A percentile compares a stretch with the other conserved stretches of the same genome.
Evolutionary conservation across 2,888 invertebrate genomes (phyloP).

Genomic region (Chrysopilus asiliformis): DNA sequence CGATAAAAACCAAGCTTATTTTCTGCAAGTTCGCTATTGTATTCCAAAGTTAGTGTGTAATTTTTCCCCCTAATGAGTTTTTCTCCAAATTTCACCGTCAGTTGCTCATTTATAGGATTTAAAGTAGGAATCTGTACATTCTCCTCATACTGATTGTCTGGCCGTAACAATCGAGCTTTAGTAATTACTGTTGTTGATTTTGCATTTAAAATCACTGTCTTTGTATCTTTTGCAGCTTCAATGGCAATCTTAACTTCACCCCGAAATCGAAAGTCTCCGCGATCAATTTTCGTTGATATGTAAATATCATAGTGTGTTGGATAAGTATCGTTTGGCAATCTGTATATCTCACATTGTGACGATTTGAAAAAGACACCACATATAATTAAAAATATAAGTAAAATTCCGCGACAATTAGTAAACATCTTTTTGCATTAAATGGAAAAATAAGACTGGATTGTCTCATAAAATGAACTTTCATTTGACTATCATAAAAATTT

Average conservation of each 20-base stretch:
- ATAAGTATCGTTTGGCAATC: no score
- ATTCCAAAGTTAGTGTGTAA: conserved; percentile 40
- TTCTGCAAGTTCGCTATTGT: conserved; percentile 40
- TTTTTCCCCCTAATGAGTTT: conserved; percentile 12
- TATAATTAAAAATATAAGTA: no score
- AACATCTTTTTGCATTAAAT: no score
- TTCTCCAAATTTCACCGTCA: conserved; percentile 1
- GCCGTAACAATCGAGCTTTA: not conserved
- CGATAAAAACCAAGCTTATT: conserved; percentile 49
- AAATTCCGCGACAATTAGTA: no score
- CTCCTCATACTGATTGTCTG: not conserved
- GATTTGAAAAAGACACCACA: no score
- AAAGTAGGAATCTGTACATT: conserved; percentile 9
- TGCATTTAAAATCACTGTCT: conserved; percentile 30
- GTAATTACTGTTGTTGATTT: conserved; percentile 5
- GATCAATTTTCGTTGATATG: conserved; percentile 28
- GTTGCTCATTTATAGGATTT: conserved; percentile 9
- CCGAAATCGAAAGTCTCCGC: conserved; percentile 22
- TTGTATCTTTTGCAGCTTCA: conserved; percentile 36
- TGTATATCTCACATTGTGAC: no score
- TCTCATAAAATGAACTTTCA: no score
- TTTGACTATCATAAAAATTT: no score
- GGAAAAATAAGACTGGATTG: no score
- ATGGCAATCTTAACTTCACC: conserved; percentile 40
- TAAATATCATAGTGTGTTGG: no score